A percentile compares a stretch with the other conserved stretches of the same genome.
These are phyloP conservation scores for Octodonta nipae DNA, from an alignment of 2,888 invertebrate species.

Conservation along the genomic window DNA sequence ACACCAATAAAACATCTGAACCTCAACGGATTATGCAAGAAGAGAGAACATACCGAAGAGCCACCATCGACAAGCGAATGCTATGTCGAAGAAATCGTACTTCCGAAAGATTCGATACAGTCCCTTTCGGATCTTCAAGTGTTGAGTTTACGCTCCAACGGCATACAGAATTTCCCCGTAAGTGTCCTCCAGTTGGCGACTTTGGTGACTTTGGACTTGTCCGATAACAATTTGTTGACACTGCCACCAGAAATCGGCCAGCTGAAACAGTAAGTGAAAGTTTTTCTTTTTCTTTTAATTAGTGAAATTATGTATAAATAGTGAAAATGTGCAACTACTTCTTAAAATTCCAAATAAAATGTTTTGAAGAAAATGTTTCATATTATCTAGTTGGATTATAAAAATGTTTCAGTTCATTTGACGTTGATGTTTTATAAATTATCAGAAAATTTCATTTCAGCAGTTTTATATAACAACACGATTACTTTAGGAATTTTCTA, in stretches of 20 bases:
- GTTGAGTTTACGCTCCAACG: constrained; percentile 40
- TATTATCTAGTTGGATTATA: too few relatives aligned
- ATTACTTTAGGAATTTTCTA: too few relatives aligned
- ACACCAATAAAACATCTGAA: constrained; percentile 32
- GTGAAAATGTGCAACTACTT: too few relatives aligned
- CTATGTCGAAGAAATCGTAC: constrained; percentile 32
- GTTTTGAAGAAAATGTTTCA: too few relatives aligned
- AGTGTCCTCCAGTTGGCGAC: constrained; percentile 47
- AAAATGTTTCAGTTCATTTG: too few relatives aligned
- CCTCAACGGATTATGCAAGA: constrained; percentile 31
- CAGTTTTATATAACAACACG: too few relatives aligned
- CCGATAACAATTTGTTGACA: constrained; percentile 51
- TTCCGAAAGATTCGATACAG: constrained; percentile 31
- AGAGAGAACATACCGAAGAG: constrained; percentile 15
- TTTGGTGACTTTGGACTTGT: constrained; percentile 52
- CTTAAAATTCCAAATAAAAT: too few relatives aligned
- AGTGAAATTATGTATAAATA: too few relatives aligned
- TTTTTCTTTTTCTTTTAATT: background rate
- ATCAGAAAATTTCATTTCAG: too few relatives aligned
- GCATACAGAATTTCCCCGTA: constrained; percentile 45
- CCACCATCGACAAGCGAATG: too few relatives aligned
- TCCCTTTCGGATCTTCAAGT: constrained; percentile 30
- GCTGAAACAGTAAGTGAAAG: constrained; percentile 40
- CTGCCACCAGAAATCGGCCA: constrained; percentile 51
- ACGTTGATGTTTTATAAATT: too few relatives aligned